Evolutionary conservation across 2,888 invertebrate species (phyloP).

Genomic region (Philaethria dido): DNA sequence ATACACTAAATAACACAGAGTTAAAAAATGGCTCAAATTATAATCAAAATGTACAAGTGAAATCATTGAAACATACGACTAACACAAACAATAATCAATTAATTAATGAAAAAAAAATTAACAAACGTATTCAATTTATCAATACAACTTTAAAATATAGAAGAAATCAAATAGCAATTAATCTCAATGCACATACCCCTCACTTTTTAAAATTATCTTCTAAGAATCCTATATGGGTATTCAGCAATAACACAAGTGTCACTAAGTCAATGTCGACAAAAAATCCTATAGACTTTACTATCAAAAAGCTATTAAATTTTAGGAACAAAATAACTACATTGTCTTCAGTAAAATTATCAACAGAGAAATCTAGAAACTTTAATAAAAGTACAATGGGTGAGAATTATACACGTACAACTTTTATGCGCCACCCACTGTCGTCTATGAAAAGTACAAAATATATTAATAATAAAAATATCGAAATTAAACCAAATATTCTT

Average conservation of each 20-base stretch:
- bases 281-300: background rate
- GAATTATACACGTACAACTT: background rate
- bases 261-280: background rate
- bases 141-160: background rate
- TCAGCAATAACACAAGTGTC: background rate
- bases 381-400: background rate
- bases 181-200: background rate
- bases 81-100: background rate
- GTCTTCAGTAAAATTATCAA: background rate
- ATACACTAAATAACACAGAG: background rate
- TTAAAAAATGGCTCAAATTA: background rate
- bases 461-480: background rate
- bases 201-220: background rate
- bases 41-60: background rate
- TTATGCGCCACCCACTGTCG: background rate
- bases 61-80: background rate
- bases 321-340: background rate
- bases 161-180: background rate
- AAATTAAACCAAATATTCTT: background rate
- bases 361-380: background rate
- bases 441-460: background rate
- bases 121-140: background rate
- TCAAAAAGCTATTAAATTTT: background rate
- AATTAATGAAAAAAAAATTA: background rate
- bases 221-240: background rate